Evolutionary conservation across 2,888 invertebrate genomes (phyloP), one percentile per base, ranked within the genome.

Genomic region (Lithosia quadra): DNA sequence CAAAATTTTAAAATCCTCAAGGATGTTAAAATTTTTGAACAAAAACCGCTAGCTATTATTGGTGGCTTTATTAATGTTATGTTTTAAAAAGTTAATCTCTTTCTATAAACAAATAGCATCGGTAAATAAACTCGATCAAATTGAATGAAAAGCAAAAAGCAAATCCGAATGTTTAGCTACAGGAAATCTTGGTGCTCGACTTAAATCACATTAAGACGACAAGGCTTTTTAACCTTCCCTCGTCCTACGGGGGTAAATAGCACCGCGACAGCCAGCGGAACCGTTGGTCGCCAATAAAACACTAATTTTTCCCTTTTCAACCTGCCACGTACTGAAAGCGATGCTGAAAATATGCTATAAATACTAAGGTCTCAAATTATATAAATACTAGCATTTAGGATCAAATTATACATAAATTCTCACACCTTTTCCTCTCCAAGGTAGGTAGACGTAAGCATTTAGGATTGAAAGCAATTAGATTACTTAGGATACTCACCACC

Each of bases 221-320:
- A 78, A 86, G 88, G 84, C 86, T 89, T 88, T 89, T 88, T 81
- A 81, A 78, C 84, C 80, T 78, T 69, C 80, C 80, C 77, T 77
- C 76, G 78, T 77, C 75, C 73, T 75, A 71, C 64, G 71, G 72
- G 78, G 78, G 89, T 86, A 91, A 92, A 91, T 85, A 92, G 84
- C 83, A 80, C 79, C 79, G 76, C 79, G 84, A 86, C 86, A 86
- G 87, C 81, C 79, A 77, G 82, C 86, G 85, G 86, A 86, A 82
- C 86, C 86, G 84, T n/a, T 87, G 89, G 89, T 86, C 85, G 84
- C 89, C 89, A 91, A 90, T 92, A 90, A 91, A 92, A 88, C 88
- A 88, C 90, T 88, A 91, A 90, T 93, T 92, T 88, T 88, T 89
- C 84, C 86, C 76, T 78, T 68, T 74, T 64, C 65, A n/a, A 77